Base-by-base conservation (phyloP, 2,113 vertebrate genomes). In the Phaethornis superciliosus region DNA sequence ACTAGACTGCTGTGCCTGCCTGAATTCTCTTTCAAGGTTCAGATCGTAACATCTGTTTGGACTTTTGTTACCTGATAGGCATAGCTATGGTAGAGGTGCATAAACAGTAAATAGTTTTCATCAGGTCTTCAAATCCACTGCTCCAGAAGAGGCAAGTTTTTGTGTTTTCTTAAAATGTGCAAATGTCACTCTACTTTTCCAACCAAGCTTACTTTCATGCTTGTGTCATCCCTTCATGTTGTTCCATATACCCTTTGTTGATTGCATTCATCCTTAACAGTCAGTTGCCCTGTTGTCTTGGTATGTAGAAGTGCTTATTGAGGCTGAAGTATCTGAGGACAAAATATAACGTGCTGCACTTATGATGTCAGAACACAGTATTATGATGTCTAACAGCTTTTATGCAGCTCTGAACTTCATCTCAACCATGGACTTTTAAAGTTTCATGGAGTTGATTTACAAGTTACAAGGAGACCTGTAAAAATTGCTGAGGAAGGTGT, bases 401-500 rank as follows among this genome's bases (percentile, higher is more conserved):
- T 44, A 0, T 40, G 64, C 30, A n/a, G 18, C 23, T 24, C 37
- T 77, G 64, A 90, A 55, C 80, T 88, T 88, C 37, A n/a, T 70
- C 69, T 95, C 47, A 81, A 9, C 49, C 0, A 0, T 55, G 42
- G 64, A 37, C 78, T 89, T 82, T 72, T 46, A 85, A 89, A 54
- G 26, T 72, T 90, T 51, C 12, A 4, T 18, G 44, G 42, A 65
- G 10, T 70, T 93, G 59, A 70, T 46, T 88, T 85, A 47, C 0
- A 10, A 58, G 24, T 69, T 88, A 63, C 60, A 82, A 52, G 54
- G 55, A 90, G 59, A 81, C 28, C 64, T 94, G 60, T 93, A 71
- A 94, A 93, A 88, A 71, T 92, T 74, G 52, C 86, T 94, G 80
- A 81, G 76, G 59, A 81, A 94, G 76, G 64, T 92, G 90, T 95